Percentiles rank a stretch among this genome's conserved stretches.
Conservation (phyloP, 2,113 vertebrate species). For the Melanostigma gelatinosum region DNA sequence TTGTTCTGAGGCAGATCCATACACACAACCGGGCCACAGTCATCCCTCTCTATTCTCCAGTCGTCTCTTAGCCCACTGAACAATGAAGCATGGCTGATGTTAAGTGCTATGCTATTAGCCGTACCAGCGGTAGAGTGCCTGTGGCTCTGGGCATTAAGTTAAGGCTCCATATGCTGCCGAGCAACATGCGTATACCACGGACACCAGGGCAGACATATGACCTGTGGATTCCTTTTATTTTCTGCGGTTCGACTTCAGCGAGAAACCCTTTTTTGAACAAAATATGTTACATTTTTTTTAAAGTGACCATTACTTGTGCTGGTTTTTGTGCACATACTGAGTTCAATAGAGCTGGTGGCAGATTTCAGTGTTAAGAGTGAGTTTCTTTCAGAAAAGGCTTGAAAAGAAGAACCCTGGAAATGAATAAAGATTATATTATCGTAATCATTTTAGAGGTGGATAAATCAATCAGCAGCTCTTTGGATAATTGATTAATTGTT, state of each 20-base stretch:
- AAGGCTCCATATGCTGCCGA: conserved; percentile 50
- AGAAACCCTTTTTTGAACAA: background rate
- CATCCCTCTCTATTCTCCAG: background rate
- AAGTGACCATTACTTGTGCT: background rate
- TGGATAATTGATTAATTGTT: background rate
- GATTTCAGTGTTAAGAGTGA: background rate
- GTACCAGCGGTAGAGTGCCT: conserved; percentile 20
- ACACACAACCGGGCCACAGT: background rate
- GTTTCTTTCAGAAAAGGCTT: too few species aligned
- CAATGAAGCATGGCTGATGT: conserved; percentile 48
- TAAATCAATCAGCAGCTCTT: background rate
- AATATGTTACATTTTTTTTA: background rate
- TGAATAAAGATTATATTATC: too few species aligned
- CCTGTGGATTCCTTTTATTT: background rate
- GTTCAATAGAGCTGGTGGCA: background rate
- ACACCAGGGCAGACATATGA: conserved; percentile 4
- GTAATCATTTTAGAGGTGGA: background rate
- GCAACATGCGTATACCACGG: background rate
- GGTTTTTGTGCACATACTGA: background rate
- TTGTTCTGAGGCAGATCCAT: background rate
- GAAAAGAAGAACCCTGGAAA: too few species aligned
- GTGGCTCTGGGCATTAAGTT: conserved; percentile 31
- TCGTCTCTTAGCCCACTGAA: conserved; percentile 32
- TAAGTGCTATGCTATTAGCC: conserved; percentile 51
- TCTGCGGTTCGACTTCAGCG: background rate